These are phyloP conservation scores for Phenganax marumi DNA, from an alignment of 92 coral and sea anemone species.

Conservation along the genomic window DNA sequence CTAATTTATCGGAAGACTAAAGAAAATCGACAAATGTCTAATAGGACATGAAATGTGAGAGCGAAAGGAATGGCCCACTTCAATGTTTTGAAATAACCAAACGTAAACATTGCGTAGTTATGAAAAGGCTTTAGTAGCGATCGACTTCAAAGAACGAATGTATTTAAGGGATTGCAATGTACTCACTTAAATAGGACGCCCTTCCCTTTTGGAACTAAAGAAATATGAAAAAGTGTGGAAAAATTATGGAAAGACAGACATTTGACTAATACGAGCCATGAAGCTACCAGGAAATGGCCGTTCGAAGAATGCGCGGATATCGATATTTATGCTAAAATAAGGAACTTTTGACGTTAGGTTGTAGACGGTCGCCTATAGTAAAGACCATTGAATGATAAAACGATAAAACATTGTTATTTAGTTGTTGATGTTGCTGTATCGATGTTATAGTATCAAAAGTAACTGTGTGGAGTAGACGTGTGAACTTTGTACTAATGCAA, in stretches of 20 bases:
- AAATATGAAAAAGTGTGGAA: neutral
- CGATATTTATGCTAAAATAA: neutral
- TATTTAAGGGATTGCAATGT: conserved; percentile 11
- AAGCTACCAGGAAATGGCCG: neutral
- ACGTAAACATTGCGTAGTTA: conserved; percentile 20
- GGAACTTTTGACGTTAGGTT: conserved; percentile 13
- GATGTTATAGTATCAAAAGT: neutral
- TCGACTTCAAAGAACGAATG: neutral
- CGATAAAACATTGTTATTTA: neutral
- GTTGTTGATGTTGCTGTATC: conserved; percentile 2
- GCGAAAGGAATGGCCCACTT: neutral
- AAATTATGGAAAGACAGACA: neutral
- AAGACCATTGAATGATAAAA: neutral
- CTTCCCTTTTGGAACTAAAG: neutral
- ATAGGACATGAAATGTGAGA: conserved; percentile 18
- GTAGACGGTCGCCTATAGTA: neutral
- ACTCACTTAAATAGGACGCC: neutral
- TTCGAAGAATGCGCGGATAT: neutral
- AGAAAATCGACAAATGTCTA: conserved; percentile 21
- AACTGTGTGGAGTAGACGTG: neutral
- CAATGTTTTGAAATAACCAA: neutral
- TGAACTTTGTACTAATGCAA: neutral
- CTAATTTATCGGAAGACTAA: neutral
- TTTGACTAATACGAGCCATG: neutral
- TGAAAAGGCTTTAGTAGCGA: neutral